A percentile compares a stretch with the other conserved stretches of the same genome.
These are phyloP conservation scores for Eupleurogrammus muticus DNA, from an alignment of 2,797 vertebrate genomes.

Conservation along the genomic window DNA sequence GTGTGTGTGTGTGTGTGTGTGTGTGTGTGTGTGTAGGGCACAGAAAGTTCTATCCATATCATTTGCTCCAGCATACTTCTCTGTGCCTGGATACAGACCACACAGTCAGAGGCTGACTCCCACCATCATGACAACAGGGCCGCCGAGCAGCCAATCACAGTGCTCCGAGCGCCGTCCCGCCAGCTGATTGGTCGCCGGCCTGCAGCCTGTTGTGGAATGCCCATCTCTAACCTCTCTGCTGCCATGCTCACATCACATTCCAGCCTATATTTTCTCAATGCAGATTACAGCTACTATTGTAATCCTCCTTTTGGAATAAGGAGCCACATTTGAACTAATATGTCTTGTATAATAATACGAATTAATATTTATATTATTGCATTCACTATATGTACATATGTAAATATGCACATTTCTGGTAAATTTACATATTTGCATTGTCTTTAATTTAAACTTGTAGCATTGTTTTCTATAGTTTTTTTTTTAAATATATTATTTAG, in stretches of 20 bases:
- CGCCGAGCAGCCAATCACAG: conserved; percentile 73
- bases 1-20: conserved; percentile 5
- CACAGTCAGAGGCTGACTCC: conserved; percentile 77
- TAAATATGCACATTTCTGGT: neutral
- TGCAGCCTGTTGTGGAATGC: conserved; percentile 80
- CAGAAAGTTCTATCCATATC: conserved; percentile 63
- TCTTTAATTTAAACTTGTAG: neutral
- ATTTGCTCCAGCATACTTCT: conserved; percentile 66
- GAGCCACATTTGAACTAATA: conserved; percentile 14
- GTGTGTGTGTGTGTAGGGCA: conserved; percentile 28
- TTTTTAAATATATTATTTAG: neutral
- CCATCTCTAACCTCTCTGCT: conserved; percentile 78
- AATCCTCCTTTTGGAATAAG: conserved; percentile 39
- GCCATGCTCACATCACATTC: conserved; percentile 53
- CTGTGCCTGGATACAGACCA: conserved; percentile 84
- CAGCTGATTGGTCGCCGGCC: conserved; percentile 72
- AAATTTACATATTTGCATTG: neutral
- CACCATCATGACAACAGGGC: conserved; percentile 81
- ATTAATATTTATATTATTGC: too few species aligned
- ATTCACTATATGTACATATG: neutral
- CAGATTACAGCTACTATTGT: conserved; percentile 56
- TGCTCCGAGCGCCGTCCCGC: conserved; percentile 46
- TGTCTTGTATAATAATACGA: neutral
- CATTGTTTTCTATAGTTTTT: neutral
- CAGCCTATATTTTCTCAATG: conserved; percentile 33